Conservation (phyloP, 2,797 vertebrate genomes). For the Chrosomus eos region DNA sequence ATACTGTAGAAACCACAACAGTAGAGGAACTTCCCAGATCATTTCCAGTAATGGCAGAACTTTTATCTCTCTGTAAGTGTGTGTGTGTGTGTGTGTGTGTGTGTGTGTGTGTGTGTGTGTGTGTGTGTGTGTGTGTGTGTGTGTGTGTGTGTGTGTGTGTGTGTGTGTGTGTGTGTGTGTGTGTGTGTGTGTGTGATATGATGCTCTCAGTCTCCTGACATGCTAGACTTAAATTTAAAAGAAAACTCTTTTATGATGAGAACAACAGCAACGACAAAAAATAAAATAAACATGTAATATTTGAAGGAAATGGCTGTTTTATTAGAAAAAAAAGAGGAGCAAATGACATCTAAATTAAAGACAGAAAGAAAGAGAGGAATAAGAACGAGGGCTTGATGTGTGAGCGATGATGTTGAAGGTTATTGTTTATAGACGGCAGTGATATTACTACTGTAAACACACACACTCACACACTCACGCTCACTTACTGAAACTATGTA, state of each 20-base stretch:
- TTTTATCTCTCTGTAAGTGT: not conserved
- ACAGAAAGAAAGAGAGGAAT: slow-evolving; percentile 10
- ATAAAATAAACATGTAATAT: slow-evolving; percentile 22
- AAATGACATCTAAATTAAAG: slow-evolving; percentile 36
- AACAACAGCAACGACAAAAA: not conserved
- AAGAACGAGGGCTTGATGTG: slow-evolving; percentile 17
- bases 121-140: not conserved
- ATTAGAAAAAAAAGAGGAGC: slow-evolving; percentile 33
- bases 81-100: no score
- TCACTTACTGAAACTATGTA: slow-evolving; percentile 51
- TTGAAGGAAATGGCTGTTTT: slow-evolving; percentile 26
- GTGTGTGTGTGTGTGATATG: not conserved
- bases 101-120: not conserved
- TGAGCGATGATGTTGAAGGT: slow-evolving; percentile 34
- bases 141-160: not conserved
- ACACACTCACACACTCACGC: slow-evolving; percentile 38
- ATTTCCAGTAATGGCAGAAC: not conserved
- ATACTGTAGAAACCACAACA: not conserved
- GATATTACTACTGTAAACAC: slow-evolving; percentile 47
- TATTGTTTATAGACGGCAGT: slow-evolving; percentile 33
- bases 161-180: not conserved
- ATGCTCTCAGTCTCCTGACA: slow-evolving; percentile 18
- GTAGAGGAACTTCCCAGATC: not conserved
- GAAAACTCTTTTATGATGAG: slow-evolving; percentile 22
- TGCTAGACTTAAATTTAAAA: slow-evolving; percentile 8